Conservation (phyloP, 2,888 invertebrate genomes). For the Erannis defoliaria region DNA sequence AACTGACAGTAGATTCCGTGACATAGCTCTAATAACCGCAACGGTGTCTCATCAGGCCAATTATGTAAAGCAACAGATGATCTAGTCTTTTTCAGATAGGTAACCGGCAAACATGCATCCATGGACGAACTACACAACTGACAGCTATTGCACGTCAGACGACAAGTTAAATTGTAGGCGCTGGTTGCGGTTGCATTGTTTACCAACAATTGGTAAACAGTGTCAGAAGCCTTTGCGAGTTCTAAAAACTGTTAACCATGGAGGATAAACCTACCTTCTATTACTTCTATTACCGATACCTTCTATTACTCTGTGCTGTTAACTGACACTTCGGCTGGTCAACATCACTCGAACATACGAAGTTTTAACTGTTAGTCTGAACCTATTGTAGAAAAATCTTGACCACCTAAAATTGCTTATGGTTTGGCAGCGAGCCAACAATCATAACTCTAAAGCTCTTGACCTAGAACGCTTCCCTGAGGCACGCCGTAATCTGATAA, state of each 20-base stretch:
- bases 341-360: too few relatives aligned
- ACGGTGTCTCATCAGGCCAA: neutral
- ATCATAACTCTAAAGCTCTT: conserved; percentile 38
- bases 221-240: neutral
- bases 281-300: too few relatives aligned
- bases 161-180: neutral
- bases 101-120: too few relatives aligned
- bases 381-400: conserved; percentile 2
- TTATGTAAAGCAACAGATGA: neutral
- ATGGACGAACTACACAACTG: neutral
- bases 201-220: neutral
- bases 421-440: conserved; percentile 39
- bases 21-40: neutral
- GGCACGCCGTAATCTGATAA: conserved; percentile 35
- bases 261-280: neutral
- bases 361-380: neutral
- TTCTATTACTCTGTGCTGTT: too few relatives aligned
- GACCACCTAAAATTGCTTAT: conserved; percentile 23
- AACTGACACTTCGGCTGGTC: too few relatives aligned
- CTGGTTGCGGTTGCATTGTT: neutral
- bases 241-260: neutral
- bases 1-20: neutral
- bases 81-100: neutral
- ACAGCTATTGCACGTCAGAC: neutral
- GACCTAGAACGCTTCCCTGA: conserved; percentile 37